Conservation (phyloP, 2,113 vertebrate genomes). For the Odocoileus hemionus region DNA sequence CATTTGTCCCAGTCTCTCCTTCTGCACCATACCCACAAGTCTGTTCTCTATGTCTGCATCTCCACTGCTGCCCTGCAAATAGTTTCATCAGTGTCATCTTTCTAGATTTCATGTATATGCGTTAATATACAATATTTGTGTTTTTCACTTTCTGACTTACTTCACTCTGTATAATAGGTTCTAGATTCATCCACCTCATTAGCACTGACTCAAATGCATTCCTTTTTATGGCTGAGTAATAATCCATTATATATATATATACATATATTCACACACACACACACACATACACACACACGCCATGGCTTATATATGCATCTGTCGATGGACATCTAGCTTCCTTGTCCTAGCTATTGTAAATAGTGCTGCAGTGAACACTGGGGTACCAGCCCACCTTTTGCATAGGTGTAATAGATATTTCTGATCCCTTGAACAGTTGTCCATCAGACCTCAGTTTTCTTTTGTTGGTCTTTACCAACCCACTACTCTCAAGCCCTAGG, state of each 20-base stretch:
- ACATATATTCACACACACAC: too few relatives aligned
- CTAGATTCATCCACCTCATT: not conserved
- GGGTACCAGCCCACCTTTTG: not conserved
- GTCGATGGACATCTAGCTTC: not conserved
- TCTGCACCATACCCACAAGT: not conserved
- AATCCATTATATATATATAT: not conserved
- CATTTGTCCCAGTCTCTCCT: not conserved
- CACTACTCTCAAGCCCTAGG: not conserved
- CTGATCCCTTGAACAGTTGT: not conserved
- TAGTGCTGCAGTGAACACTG: not conserved
- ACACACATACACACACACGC: fast-evolving
- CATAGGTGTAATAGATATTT: not conserved
- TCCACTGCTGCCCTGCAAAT: not conserved
- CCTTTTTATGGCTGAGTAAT: not conserved
- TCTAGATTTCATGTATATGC: not conserved
- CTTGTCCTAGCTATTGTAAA: not conserved
- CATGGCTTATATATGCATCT: not conserved
- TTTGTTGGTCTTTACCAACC: not conserved
- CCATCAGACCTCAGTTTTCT: not conserved
- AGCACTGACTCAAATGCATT: not conserved
- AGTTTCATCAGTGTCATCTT: not conserved
- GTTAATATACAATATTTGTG: not conserved
- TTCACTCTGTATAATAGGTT: not conserved
- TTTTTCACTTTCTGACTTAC: not conserved
- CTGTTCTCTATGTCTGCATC: not conserved